Evolutionary conservation across 2,113 vertebrate genomes (phyloP).

Genomic region (Diadophis punctatus): DNA sequence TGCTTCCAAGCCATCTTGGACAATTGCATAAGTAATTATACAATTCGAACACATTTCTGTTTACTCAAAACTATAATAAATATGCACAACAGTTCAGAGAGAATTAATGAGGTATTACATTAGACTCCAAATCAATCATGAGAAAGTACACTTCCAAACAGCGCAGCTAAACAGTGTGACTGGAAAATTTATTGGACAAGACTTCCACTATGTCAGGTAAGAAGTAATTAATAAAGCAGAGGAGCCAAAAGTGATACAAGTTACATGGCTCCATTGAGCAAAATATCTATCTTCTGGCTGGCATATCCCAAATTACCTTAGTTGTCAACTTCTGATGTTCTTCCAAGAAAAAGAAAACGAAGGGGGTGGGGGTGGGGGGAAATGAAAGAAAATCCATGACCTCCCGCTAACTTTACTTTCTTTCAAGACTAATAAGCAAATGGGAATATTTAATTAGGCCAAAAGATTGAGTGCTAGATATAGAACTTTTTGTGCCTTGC

Average conservation of each 20-base stretch:
- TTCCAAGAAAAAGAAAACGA: neutral
- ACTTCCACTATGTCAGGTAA: conserved; percentile 34
- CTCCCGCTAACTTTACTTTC: neutral
- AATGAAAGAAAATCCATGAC: neutral
- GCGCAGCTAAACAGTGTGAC: conserved; percentile 31
- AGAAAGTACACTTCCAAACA: conserved; percentile 34
- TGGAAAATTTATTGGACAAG: conserved; percentile 56
- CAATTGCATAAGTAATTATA: conserved; percentile 23
- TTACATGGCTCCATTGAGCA: conserved; percentile 25
- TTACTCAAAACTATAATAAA: conserved; percentile 44
- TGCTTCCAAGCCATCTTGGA: conserved; percentile 4
- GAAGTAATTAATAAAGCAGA: conserved; percentile 50
- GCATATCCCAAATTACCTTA: conserved; percentile 9
- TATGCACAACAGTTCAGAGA: conserved; percentile 17
- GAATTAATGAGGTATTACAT: conserved; percentile 38
- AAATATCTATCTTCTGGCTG: conserved; percentile 8
- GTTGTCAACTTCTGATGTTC: neutral
- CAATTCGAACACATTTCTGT: conserved; percentile 18
- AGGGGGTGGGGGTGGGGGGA: no score
- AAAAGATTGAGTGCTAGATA: neutral
- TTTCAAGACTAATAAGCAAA: conserved; percentile 7
- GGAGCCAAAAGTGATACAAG: conserved; percentile 28
- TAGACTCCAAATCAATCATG: conserved; percentile 43
- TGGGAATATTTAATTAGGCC: neutral
- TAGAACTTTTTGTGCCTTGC: neutral